Base-by-base conservation (phyloP, 2,113 vertebrate species). In the Perca schrenkii region DNA sequence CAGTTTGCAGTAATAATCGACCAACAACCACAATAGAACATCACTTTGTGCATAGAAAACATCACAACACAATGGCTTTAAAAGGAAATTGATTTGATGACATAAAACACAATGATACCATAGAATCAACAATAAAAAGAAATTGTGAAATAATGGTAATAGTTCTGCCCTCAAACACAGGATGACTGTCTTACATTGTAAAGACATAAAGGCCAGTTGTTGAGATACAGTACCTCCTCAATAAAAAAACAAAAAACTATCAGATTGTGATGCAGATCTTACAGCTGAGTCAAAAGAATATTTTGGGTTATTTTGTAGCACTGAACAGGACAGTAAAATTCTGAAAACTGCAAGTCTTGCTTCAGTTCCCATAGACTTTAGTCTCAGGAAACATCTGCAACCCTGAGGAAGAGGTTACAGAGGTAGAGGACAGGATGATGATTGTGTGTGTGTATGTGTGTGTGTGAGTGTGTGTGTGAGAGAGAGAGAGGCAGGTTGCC, bases 351-450 rank as follows among this genome's bases (percentile, higher is more conserved):
- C 52, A 67, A 13, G 58, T 78, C 21, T 84, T 82, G 56, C 22
- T 46, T 71, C 47, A 56, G 65, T 87, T 81, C 74, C 65, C 70
- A 66, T 74, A 61, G 69, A 69, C 63, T 74, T 58, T 65, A n/a
- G 56, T 71, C 80, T 86, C 85, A 90, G 89, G 90, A 93, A 90
- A 90, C 89, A 93, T 92, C 92, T 93, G 91, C 84, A 81, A 65
- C 84, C 63, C 86, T 86, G 84, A 85, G 91, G 73, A 87, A 87
- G 77, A 90, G 84, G 89, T 90, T 89, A 80, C 72, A 79, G 82
- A 73, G 77, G 82, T 84, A 69, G 74, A 91, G 86, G 77, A 89
- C 83, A 89, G 80, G 85, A 89, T 77, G 83, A 86, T 34, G 31
- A 34, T 34, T 56, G 43, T 73, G 34, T 68, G 68, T 25, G 50